Evolutionary conservation across 2,797 vertebrate genomes (phyloP).

Genomic region (Aratinga solstitialis): DNA sequence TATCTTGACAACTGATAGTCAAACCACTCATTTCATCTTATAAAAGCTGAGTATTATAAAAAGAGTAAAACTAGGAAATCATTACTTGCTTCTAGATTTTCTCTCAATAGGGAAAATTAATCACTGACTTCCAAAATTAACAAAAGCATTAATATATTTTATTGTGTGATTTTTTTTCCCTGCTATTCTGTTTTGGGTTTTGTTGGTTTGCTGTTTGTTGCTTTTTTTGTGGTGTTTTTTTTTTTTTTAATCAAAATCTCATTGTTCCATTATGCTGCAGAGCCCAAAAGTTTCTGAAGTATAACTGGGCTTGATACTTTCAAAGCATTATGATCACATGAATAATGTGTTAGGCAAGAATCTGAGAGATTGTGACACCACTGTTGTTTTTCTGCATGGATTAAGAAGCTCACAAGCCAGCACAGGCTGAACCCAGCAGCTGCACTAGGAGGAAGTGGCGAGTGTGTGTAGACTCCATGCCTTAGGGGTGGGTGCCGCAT

Average conservation of each 20-base stretch:
- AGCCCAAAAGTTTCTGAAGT: not conserved
- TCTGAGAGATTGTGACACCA: not conserved
- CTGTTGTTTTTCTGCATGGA: not conserved
- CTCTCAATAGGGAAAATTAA: not conserved
- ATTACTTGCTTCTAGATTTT: not conserved
- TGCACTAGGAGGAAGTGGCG: accelerated
- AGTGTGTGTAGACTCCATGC: too few species aligned
- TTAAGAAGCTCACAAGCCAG: not conserved
- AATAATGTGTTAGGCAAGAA: not conserved
- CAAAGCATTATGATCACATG: not conserved
- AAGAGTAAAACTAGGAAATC: not conserved
- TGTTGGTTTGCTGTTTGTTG: not conserved
- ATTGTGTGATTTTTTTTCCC: not conserved
- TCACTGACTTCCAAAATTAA: not conserved
- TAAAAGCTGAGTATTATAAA: not conserved
- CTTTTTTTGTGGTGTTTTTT: not conserved
- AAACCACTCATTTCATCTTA: not conserved
- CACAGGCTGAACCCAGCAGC: not conserved
- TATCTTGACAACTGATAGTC: not conserved
- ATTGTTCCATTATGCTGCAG: not conserved
- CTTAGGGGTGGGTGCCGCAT: accelerated
- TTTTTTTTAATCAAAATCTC: not conserved
- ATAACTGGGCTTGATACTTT: not conserved
- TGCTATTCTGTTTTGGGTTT: not conserved
- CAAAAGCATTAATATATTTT: not conserved